Percentiles rank a stretch among this genome's conserved stretches.
Conservation (phyloP, 2,113 vertebrate species). For the Oxygymnocypris stewartii region DNA sequence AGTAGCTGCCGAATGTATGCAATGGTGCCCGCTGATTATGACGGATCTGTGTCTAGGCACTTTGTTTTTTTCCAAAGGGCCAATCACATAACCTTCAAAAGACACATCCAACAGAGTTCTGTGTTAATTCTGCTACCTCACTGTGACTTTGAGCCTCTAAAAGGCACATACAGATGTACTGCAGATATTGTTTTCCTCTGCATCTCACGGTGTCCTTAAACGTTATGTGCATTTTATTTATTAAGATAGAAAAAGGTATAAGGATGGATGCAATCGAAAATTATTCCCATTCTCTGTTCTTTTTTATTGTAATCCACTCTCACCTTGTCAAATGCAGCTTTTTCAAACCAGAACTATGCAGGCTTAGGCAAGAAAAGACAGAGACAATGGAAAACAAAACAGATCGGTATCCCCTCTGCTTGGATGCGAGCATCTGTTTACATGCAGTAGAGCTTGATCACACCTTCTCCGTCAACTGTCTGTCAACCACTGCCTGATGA, state of each 20-base stretch:
- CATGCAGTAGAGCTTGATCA: neutral
- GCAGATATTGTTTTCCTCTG: neutral
- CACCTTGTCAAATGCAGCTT: neutral
- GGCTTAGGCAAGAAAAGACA: neutral
- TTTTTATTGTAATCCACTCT: neutral
- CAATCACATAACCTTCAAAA: neutral
- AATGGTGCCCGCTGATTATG: slow-evolving; percentile 26
- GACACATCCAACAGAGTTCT: neutral
- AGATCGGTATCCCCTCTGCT: neutral
- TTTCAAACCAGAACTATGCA: neutral
- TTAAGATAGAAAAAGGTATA: too few species aligned
- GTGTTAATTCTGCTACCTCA: slow-evolving; percentile 5
- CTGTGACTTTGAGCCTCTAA: slow-evolving; percentile 1
- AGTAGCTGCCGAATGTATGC: neutral
- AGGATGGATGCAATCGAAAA: too few species aligned
- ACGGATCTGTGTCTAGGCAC: slow-evolving; percentile 39
- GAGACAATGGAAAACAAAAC: neutral
- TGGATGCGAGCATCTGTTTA: slow-evolving; percentile 25
- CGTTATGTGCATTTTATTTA: too few species aligned
- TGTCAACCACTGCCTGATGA: slow-evolving; percentile 4
- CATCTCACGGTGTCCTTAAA: neutral
- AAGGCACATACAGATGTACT: neutral
- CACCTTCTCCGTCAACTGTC: neutral
- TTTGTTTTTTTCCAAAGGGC: slow-evolving; percentile 34
- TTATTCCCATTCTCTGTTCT: too few species aligned